phyloP scores from a whole-genome alignment of 35 echinoderm and acorn worm species.

The Ophiothrix spiculata region DNA sequence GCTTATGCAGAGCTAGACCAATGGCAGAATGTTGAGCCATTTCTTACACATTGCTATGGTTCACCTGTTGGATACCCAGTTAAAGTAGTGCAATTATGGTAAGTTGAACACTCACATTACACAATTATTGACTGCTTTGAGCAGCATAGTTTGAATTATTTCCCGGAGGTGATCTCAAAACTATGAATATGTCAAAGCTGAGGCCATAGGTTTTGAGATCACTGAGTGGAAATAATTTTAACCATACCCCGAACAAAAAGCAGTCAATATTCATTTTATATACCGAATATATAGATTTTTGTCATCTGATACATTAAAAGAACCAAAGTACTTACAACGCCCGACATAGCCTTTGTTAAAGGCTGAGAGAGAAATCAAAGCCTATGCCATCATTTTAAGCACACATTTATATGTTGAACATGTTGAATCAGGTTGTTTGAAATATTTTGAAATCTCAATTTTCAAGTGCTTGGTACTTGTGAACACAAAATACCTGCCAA shows the following conservation, averaged over 20 bases:
- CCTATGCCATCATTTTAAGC: not conserved
- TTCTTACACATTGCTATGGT: constrained; percentile 47
- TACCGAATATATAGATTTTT: too few species aligned
- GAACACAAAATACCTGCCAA: not conserved
- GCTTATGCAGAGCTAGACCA: constrained; percentile 44
- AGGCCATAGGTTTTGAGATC: not conserved
- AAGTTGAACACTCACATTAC: too few species aligned
- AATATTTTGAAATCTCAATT: not conserved
- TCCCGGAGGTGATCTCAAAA: too few species aligned
- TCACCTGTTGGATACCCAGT: constrained; percentile 24
- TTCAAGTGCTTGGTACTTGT: not conserved
- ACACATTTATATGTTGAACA: not conserved
- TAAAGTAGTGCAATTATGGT: constrained; percentile 54
- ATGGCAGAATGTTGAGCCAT: constrained; percentile 41
- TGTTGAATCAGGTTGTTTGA: not conserved
- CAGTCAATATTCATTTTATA: too few species aligned
- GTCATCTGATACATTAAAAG: not conserved
- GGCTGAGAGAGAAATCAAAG: not conserved
- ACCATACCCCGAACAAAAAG: too few species aligned
- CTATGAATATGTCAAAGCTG: too few species aligned
- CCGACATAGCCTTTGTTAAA: too few species aligned
- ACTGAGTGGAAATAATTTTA: too few species aligned
- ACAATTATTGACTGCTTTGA: too few species aligned
- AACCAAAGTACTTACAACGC: not conserved
- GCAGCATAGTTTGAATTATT: too few species aligned